These are phyloP conservation scores for Thelaira solivaga DNA, from an alignment of 2,888 invertebrate species.

Conservation along the genomic window DNA sequence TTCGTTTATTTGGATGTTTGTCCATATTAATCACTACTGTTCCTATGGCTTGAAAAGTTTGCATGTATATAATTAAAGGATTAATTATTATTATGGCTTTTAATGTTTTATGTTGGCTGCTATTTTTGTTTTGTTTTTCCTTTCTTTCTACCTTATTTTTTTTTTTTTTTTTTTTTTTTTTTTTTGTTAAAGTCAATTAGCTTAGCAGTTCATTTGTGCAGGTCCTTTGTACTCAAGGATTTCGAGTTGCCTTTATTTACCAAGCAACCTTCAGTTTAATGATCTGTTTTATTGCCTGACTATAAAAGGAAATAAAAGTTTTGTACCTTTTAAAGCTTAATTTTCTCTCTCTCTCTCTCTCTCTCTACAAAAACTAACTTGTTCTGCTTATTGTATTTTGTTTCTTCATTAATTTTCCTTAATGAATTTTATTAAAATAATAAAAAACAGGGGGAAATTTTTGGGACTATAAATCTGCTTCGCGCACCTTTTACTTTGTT, in stretches of 20 bases:
- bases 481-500: too few relatives aligned
- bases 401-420: too few relatives aligned
- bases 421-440: too few relatives aligned
- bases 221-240: conserved; percentile 45
- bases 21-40: background rate
- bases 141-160: background rate
- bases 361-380: too few relatives aligned
- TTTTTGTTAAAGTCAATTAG: conserved; percentile 12
- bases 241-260: background rate
- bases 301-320: too few relatives aligned
- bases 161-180: background rate
- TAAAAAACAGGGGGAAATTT: too few relatives aligned
- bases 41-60: background rate
- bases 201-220: background rate
- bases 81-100: conserved; percentile 55
- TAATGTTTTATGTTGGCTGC: conserved; percentile 33
- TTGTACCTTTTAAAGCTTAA: background rate
- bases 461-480: too few relatives aligned
- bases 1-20: background rate
- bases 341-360: too few relatives aligned
- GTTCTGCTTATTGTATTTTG: too few relatives aligned
- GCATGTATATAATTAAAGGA: conserved; percentile 50
- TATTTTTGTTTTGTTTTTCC: background rate
- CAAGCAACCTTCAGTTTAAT: conserved; percentile 27
- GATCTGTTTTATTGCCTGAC: conserved; percentile 29